These are phyloP conservation scores for Rhyacophila brunnea DNA, from an alignment of 1,140 invertebrate genomes.

Conservation along the genomic window DNA sequence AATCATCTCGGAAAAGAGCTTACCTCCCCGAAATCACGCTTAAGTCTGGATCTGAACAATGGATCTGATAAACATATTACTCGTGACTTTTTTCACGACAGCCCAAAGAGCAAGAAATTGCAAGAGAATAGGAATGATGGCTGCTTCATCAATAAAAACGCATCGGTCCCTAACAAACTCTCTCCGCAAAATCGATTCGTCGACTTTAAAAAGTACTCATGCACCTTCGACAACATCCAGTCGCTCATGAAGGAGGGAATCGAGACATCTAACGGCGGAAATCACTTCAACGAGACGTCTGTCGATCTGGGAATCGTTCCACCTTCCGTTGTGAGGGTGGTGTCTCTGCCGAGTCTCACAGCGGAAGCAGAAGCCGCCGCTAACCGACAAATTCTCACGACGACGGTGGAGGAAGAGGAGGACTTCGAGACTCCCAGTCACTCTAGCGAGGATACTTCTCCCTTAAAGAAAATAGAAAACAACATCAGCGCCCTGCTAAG, in stretches of 20 bases:
- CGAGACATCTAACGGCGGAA: constrained; percentile 44
- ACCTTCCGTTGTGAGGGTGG: constrained; percentile 64
- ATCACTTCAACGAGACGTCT: constrained; percentile 53
- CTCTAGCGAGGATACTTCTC: constrained; percentile 57
- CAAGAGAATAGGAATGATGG: constrained; percentile 41
- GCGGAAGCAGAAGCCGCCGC: constrained; percentile 51
- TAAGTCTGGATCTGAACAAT: constrained; percentile 60
- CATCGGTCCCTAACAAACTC: constrained; percentile 47
- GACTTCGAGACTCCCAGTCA: constrained; percentile 50
- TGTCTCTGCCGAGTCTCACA: constrained; percentile 63
- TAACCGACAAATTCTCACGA: constrained; percentile 49
- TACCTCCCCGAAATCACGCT: constrained; percentile 57
- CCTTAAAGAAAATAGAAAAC: constrained; percentile 65
- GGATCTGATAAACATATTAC: constrained; percentile 52
- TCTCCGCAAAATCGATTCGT: constrained; percentile 56
- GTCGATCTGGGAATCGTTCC: constrained; percentile 54
- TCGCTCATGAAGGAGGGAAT: constrained; percentile 69
- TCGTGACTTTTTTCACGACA: constrained; percentile 53
- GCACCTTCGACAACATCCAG: constrained; percentile 77
- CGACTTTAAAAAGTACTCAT: constrained; percentile 69
- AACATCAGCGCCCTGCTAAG: constrained; percentile 63
- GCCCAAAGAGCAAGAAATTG: constrained; percentile 53
- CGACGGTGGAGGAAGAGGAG: constrained; percentile 65
- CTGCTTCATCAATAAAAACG: constrained; percentile 41
- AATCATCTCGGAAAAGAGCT: constrained; percentile 56